Evolutionary conservation across 2,888 invertebrate genomes (phyloP).

Genomic region (Habrosyne pyritoides): DNA sequence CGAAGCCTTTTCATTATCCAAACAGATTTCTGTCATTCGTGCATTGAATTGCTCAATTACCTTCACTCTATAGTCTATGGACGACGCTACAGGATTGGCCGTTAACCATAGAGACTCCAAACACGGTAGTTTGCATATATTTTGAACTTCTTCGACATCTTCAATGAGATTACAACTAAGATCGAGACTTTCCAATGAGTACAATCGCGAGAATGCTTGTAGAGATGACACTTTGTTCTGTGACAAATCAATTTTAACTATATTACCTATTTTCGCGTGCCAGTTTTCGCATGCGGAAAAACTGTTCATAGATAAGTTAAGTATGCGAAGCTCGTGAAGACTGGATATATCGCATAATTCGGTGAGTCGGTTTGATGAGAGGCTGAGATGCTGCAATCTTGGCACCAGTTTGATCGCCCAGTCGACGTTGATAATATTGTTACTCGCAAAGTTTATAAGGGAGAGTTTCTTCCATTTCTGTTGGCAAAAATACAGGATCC

Average conservation of each 20-base stretch:
- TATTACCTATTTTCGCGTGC: constrained; percentile 94
- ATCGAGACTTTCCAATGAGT: constrained; percentile 93
- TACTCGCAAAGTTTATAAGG: constrained; percentile 90
- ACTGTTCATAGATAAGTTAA: constrained; percentile 92
- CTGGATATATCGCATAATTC: constrained; percentile 90
- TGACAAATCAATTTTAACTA: constrained; percentile 92
- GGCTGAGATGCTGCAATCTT: constrained; percentile 86
- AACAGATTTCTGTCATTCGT: constrained; percentile 91
- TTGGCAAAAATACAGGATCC: constrained; percentile 32
- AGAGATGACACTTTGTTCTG: constrained; percentile 91
- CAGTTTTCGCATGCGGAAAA: constrained; percentile 89
- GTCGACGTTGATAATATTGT: constrained; percentile 90
- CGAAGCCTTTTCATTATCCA: constrained; percentile 94
- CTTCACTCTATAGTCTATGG: constrained; percentile 95
- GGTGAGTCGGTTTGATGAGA: constrained; percentile 91
- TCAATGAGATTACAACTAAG: constrained; percentile 93
- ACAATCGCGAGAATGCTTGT: constrained; percentile 90
- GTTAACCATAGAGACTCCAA: constrained; percentile 93
- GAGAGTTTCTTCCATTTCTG: constrained; percentile 88
- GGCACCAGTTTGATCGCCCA: constrained; percentile 91
- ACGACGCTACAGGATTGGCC: constrained; percentile 94
- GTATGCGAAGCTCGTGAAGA: constrained; percentile 88
- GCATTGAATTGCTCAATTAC: constrained; percentile 94
- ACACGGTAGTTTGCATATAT: constrained; percentile 92
- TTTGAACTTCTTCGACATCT: constrained; percentile 91